These are phyloP conservation scores for Medauroidea extradentata DNA, from an alignment of 1,140 invertebrate genomes.

Conservation along the genomic window DNA sequence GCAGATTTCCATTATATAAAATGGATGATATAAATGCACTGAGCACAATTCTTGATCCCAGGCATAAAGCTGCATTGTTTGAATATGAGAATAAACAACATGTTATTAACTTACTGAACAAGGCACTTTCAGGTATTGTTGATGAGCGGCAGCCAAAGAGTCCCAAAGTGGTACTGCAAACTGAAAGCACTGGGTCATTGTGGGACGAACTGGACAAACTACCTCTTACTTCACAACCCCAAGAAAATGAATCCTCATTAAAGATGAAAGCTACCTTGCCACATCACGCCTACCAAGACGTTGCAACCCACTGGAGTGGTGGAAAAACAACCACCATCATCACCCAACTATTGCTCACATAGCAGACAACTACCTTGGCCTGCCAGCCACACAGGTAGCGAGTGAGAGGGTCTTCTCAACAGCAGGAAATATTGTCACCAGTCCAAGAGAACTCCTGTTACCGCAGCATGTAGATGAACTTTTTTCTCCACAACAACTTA, in stretches of 20 bases:
- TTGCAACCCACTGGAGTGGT: background rate
- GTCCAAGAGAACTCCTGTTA: background rate
- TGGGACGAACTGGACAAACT: background rate
- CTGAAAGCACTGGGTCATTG: background rate
- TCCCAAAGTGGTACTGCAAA: background rate
- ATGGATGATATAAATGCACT: background rate
- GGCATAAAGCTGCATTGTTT: background rate
- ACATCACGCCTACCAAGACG: background rate
- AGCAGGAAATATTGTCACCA: constrained; percentile 6
- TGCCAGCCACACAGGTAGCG: constrained; percentile 4
- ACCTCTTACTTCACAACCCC: background rate
- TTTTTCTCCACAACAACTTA: constrained; percentile 2
- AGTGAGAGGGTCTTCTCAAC: constrained; percentile 5
- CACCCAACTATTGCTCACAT: background rate
- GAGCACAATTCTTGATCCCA: background rate
- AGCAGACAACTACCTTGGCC: background rate
- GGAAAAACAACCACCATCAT: constrained; percentile 6
- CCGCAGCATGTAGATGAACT: constrained; percentile 5
- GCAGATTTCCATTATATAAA: background rate
- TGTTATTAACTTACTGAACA: background rate
- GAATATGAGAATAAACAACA: background rate
- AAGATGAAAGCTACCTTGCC: background rate
- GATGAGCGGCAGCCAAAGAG: no score
- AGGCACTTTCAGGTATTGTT: background rate
- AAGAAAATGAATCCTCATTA: background rate